These are phyloP conservation scores for Cryptus armator DNA, from an alignment of 2,888 invertebrate genomes.

Conservation along the genomic window DNA sequence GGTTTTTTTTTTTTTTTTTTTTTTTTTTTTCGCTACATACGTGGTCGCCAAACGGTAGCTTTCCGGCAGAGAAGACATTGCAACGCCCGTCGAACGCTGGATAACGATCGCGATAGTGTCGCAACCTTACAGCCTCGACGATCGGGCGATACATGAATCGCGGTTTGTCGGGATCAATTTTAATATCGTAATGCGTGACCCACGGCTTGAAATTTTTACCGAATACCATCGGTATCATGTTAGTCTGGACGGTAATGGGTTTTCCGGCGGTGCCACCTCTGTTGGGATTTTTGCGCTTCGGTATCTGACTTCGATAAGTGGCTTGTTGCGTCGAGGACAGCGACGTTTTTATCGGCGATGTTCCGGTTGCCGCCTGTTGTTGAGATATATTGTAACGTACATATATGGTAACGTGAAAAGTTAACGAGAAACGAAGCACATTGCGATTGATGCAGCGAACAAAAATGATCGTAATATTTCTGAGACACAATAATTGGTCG, in stretches of 20 bases:
- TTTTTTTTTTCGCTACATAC: constrained; percentile 69
- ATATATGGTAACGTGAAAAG: background rate
- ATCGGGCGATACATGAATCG: constrained; percentile 88
- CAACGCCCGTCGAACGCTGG: constrained; percentile 91
- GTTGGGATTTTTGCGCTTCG: constrained; percentile 69
- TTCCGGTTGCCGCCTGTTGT: constrained; percentile 5
- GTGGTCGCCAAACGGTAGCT: constrained; percentile 84
- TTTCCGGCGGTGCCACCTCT: constrained; percentile 84
- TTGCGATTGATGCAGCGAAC: no score
- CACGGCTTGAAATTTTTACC: constrained; percentile 82
- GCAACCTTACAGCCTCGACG: constrained; percentile 82
- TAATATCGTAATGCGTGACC: constrained; percentile 94
- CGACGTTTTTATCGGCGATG: constrained; percentile 37
- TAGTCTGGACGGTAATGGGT: constrained; percentile 86
- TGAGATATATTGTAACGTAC: constrained; percentile 6
- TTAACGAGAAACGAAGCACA: no score
- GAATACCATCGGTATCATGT: constrained; percentile 88
- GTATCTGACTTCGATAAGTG: constrained; percentile 69
- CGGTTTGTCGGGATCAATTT: constrained; percentile 89
- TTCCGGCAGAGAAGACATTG: constrained; percentile 87
- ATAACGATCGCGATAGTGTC: constrained; percentile 84
- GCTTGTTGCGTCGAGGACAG: constrained; percentile 46
- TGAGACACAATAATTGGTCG: no score
- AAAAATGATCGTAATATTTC: no score
- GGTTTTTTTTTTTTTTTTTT: background rate